phyloP scores from a whole-genome alignment of 1,140 invertebrate genomes.

The Carposina sasakii region DNA sequence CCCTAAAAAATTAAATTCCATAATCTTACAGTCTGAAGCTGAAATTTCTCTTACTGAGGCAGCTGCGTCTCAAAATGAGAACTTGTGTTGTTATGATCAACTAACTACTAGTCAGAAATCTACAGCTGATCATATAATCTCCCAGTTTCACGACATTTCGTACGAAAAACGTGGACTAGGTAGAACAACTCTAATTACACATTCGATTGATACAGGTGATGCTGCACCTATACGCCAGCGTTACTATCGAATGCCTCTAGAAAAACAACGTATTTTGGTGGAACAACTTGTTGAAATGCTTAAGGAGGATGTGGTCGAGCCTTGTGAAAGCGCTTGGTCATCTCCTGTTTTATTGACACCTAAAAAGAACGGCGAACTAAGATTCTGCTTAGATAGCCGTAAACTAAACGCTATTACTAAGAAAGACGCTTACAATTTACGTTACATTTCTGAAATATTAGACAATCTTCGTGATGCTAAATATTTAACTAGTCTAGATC shows the following conservation, averaged over 20 bases:
- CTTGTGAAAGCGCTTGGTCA: slow-evolving; percentile 20
- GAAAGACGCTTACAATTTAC: slow-evolving; percentile 22
- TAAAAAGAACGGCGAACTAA: slow-evolving; percentile 18
- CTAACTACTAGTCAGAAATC: slow-evolving; percentile 8
- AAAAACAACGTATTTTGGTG: slow-evolving; percentile 18
- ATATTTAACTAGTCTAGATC: slow-evolving; percentile 19
- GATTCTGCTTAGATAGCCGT: slow-evolving; percentile 22
- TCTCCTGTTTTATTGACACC: slow-evolving; percentile 17
- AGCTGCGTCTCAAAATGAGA: neutral
- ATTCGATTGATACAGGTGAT: slow-evolving; percentile 26
- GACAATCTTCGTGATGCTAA: slow-evolving; percentile 20
- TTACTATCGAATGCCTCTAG: slow-evolving; percentile 24
- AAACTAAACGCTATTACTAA: slow-evolving; percentile 23
- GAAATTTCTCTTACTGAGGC: neutral
- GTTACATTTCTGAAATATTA: slow-evolving; percentile 22
- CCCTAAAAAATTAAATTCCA: slow-evolving; percentile 3
- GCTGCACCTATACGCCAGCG: slow-evolving; percentile 25
- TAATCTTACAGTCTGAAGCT: neutral
- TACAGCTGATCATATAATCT: slow-evolving; percentile 15
- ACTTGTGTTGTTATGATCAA: slow-evolving; percentile 9
- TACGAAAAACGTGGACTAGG: slow-evolving; percentile 23
- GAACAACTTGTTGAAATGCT: slow-evolving; percentile 22
- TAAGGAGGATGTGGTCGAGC: slow-evolving; percentile 16
- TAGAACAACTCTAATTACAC: slow-evolving; percentile 16
- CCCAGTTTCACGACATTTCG: slow-evolving; percentile 22